phyloP scores from a whole-genome alignment of 2,797 vertebrate genomes.

The Molossus molossus region DNA sequence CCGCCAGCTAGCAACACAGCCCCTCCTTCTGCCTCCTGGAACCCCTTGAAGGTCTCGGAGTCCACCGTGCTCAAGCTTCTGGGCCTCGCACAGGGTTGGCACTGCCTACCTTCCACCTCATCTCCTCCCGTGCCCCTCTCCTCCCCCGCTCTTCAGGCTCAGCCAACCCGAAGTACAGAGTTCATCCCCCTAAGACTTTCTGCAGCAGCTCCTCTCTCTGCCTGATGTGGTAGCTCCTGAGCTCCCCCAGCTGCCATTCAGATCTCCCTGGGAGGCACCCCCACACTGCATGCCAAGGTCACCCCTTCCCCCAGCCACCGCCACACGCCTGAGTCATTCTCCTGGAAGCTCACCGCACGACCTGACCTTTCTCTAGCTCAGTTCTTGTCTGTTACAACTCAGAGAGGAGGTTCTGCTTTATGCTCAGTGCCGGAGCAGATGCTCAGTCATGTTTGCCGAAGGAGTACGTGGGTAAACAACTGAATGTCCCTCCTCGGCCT shows the following conservation, averaged over 20 bases:
- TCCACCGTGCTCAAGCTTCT: background rate
- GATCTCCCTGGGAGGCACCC: background rate
- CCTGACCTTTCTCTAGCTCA: background rate
- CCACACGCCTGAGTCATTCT: background rate
- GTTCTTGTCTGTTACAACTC: background rate
- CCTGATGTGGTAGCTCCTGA: background rate
- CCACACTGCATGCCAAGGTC: background rate
- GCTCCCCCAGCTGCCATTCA: conserved; percentile 42
- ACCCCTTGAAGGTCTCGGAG: background rate
- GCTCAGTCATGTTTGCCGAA: background rate
- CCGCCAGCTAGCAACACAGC: background rate
- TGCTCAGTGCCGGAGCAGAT: background rate
- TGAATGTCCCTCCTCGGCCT: background rate
- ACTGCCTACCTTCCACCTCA: background rate
- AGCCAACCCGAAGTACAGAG: conserved; percentile 2
- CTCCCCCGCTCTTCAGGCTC: background rate
- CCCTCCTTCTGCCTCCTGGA: background rate
- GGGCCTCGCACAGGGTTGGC: background rate
- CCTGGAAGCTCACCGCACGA: background rate
- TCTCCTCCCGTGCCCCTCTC: background rate
- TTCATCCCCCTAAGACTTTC: background rate
- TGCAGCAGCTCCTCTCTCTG: background rate
- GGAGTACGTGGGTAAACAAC: background rate
- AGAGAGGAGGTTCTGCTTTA: background rate
- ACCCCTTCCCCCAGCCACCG: background rate